Evolutionary conservation across 2,888 invertebrate genomes (phyloP), one percentile per base, ranked within the genome.

Genomic region (Drosophila aldrichi): DNA sequence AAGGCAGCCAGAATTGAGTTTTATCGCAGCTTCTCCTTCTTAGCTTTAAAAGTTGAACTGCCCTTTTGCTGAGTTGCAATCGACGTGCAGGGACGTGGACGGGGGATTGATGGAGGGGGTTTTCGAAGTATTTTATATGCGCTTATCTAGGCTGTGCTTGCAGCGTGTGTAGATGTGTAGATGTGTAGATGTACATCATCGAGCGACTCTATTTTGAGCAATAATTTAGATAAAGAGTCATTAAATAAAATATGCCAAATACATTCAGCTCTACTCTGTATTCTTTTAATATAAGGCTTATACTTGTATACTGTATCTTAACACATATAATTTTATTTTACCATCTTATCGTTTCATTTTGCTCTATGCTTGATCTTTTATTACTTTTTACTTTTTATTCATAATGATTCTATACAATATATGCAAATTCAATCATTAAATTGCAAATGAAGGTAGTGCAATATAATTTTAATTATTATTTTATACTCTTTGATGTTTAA

Each of bases 1-100:
- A 55, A 74, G 48, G 29, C 79, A 74, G 54, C 48, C 57, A 58
- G 58, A 9, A 32, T 55, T 52, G 34, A 49, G n/a, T 29, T 36
- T 52, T 34, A 29, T 29, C 29, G 29, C 8, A 29, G 29, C 12
- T n/a, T 12, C 22, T 63, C 20, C 7, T 36, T 16, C 29, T 49
- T 12, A 34, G 14, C 51, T 25, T 66, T 18, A 12, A 44, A 38
- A 25, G 48, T 41, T 38, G 29, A n/a, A 38, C 44, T 49, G 22
- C 68, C 40, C 41, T 5, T 48, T 69, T 36, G 14, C 3, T 18
- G 7, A 29, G 56, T 3, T 48, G 48, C 38, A 46, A 52, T 46
- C 44, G 60, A n/a, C 22, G 18, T 9, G n/a, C 66, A 69, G 57
- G 22, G 66, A 20, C 57, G 54, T 38, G 22, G 29, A 3, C 1